These are phyloP conservation scores for Parus major DNA, from an alignment of 2,113 vertebrate species.

Conservation along the genomic window DNA sequence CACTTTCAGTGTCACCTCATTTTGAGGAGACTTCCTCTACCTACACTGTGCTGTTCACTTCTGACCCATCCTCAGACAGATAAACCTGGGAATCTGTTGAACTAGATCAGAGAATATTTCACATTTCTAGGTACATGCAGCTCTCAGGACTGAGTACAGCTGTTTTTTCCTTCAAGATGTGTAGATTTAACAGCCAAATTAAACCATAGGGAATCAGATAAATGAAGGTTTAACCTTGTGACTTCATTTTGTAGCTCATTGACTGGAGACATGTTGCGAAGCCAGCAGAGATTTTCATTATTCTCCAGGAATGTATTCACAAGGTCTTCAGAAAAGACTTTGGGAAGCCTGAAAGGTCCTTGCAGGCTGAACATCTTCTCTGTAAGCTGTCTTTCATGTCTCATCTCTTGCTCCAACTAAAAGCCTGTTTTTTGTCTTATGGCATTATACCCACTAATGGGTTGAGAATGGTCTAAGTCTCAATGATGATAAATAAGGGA, in stretches of 20 bases:
- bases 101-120: neutral
- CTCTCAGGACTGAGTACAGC: neutral
- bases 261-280: neutral
- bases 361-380: neutral
- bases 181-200: neutral
- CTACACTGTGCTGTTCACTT: neutral
- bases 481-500: neutral
- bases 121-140: neutral
- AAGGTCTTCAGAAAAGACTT: neutral
- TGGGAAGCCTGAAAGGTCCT: neutral
- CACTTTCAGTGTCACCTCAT: neutral
- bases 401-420: neutral
- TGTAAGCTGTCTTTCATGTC: neutral
- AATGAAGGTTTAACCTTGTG: neutral
- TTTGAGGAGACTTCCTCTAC: neutral
- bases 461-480: neutral
- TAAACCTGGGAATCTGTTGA: neutral
- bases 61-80: neutral
- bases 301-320: neutral
- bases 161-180: neutral
- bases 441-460: neutral
- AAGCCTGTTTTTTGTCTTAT: neutral
- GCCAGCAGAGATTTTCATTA: neutral
- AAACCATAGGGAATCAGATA: neutral
- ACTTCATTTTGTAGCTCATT: neutral